Evolutionary conservation across 2,113 vertebrate species (phyloP), one percentile per base, ranked within the genome.

Genomic region (Hiodon tergisus): DNA sequence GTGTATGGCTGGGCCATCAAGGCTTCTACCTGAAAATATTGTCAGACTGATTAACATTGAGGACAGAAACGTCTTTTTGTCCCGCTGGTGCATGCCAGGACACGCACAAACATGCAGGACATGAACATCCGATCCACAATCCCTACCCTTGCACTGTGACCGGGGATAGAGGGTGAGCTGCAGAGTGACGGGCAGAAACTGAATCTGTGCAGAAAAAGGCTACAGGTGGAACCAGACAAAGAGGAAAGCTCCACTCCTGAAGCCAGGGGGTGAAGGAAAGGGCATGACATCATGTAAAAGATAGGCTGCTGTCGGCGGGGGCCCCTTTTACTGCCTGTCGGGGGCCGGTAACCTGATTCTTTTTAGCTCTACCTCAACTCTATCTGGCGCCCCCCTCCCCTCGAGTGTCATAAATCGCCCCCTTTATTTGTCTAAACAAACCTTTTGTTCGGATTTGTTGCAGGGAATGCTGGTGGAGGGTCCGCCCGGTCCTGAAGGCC

Each of bases 401-500:
- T 5, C n/a, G 11, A 16, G 31, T 46, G 17, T 14, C 65, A 58
- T 59, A 52, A 67, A 31, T 75, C 54, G 5, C 65, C 47, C 46
- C 68, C 55, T 8, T 47, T 48, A 48, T 75, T 10, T 16, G 31
- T n/a, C 31, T 67, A 46, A 74, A 55, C 17, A 2, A 7, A 31
- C 31, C 62, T 57, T 53, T 74, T 52, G 59, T 58, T 76, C 47
- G 73, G 0, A 59, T 73, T 2, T 80, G 53, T 76, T 80, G 0
- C 78, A 98, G 96, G 95, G 97, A 0, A 96, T 96, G 81, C 90
- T 94, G 79, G 83, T 98, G 6, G 91, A 93, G 80, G 97, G 97
- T 11, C 92, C 97, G 0, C 78, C 91, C 0, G 96, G 97, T 31
- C 91, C 91, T 0, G 91, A 93, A 87, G 97, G 97, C 75, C 93